Conservation (phyloP, 2,797 vertebrate genomes). For the Channa striata region DNA sequence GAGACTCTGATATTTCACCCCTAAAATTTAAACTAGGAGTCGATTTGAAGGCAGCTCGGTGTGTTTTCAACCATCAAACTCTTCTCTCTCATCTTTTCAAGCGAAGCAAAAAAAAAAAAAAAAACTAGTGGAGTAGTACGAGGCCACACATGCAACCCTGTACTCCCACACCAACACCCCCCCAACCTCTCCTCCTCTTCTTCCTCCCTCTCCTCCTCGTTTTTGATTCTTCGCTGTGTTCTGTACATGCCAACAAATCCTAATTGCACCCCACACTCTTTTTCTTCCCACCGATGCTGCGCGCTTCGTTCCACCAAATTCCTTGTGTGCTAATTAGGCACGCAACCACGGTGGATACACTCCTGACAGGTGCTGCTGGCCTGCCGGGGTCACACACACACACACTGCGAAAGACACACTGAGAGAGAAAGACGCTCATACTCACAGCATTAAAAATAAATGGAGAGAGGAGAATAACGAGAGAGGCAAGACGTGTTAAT, state of each 20-base stretch:
- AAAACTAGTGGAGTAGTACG: slow-evolving; percentile 32
- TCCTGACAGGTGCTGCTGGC: slow-evolving; percentile 99
- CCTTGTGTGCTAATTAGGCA: slow-evolving; percentile 98
- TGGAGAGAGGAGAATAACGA: slow-evolving; percentile 93
- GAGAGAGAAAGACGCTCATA: slow-evolving; percentile 66
- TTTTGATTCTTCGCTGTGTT: slow-evolving; percentile 61
- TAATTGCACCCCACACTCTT: slow-evolving; percentile 87
- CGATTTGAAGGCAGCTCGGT: background rate
- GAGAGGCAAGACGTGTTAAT: slow-evolving; percentile 98
- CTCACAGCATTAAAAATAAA: slow-evolving; percentile 93
- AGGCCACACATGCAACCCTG: slow-evolving; percentile 61
- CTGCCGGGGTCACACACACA: slow-evolving; percentile 91
- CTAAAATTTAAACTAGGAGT: no score
- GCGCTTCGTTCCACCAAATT: slow-evolving; percentile 88
- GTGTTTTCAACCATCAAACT: background rate
- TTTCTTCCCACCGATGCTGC: slow-evolving; percentile 66
- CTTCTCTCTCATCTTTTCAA: slow-evolving; percentile 25
- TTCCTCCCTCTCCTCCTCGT: slow-evolving; percentile 54
- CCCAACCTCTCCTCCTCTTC: slow-evolving; percentile 60
- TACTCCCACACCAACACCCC: slow-evolving; percentile 66
- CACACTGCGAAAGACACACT: slow-evolving; percentile 29
- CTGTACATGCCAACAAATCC: slow-evolving; percentile 86
- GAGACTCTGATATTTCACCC: background rate
- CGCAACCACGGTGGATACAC: slow-evolving; percentile 94
- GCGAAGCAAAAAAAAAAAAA: slow-evolving; percentile 20